Conservation (phyloP, 1,140 invertebrate genomes). For the Anastatus disparis region DNA sequence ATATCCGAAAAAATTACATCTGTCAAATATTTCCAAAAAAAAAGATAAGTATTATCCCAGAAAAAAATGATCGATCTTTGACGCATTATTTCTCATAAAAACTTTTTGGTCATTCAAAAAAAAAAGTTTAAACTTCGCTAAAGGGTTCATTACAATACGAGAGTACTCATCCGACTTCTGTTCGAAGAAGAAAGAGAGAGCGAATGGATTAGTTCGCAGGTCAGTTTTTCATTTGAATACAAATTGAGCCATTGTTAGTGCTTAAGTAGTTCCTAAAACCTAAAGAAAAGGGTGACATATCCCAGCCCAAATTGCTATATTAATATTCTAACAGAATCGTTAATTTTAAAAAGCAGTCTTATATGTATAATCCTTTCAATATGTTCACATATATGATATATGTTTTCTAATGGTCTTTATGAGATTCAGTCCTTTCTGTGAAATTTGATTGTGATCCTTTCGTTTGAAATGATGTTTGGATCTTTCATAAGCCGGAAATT, state of each 20-base stretch:
- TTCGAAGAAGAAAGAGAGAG: not conserved
- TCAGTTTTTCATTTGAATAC: constrained; percentile 39
- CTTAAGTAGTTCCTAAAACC: not conserved
- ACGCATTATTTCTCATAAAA: not conserved
- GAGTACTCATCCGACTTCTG: not conserved
- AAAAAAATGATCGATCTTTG: constrained; percentile 5
- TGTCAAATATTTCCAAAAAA: no score
- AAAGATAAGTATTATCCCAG: no score
- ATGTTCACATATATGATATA: no score
- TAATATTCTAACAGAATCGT: not conserved
- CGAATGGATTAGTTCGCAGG: not conserved
- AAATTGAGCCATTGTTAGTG: constrained; percentile 35
- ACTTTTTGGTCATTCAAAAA: not conserved
- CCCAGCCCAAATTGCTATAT: not conserved
- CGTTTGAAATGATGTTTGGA: no score
- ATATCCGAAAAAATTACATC: no score
- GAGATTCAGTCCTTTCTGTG: not conserved
- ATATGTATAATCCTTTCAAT: no score
- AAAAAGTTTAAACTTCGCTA: no score
- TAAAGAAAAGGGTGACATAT: not conserved
- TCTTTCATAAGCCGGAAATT: not conserved
- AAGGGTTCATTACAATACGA: not conserved
- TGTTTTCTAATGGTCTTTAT: not conserved
- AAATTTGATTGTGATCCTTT: not conserved
- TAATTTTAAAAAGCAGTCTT: no score